phyloP scores from a whole-genome alignment of 2,113 vertebrate genomes.

The Ammospiza nelsoni region DNA sequence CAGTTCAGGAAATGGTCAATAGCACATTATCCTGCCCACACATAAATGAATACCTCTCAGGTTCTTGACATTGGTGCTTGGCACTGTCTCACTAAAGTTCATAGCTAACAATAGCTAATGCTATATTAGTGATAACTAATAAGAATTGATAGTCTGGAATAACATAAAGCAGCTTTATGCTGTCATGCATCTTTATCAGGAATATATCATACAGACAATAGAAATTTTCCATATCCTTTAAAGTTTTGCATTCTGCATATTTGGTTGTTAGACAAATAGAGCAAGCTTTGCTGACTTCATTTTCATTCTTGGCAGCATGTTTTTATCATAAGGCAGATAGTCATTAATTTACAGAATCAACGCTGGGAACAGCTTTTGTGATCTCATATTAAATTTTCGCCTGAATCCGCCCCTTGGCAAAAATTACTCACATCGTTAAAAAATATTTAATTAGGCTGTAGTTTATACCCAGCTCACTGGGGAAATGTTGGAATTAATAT shows the following conservation, averaged over 20 bases:
- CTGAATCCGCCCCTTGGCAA: constrained; percentile 94
- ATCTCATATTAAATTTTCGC: constrained; percentile 96
- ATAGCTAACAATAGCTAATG: neutral
- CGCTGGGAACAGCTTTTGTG: constrained; percentile 95
- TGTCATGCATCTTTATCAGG: constrained; percentile 72
- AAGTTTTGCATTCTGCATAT: constrained; percentile 82
- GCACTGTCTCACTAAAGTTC: constrained; percentile 19
- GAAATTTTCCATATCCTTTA: constrained; percentile 82
- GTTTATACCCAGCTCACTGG: constrained; percentile 91
- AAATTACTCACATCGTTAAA: constrained; percentile 98
- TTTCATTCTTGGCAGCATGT: constrained; percentile 89
- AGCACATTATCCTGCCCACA: neutral
- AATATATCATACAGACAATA: constrained; percentile 66
- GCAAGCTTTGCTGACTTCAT: constrained; percentile 84
- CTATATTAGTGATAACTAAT: neutral
- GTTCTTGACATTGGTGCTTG: neutral
- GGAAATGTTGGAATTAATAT: constrained; percentile 92
- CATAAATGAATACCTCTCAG: constrained; percentile 18
- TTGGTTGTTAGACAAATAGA: constrained; percentile 87
- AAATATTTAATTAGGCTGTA: constrained; percentile 98
- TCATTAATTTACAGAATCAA: constrained; percentile 97
- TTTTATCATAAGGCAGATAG: constrained; percentile 93
- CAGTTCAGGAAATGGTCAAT: neutral
- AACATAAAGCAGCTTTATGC: constrained; percentile 22
- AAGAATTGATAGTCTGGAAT: neutral